phyloP scores from a whole-genome alignment of 2,888 invertebrate genomes.

The Erpobdella octoculata region DNA sequence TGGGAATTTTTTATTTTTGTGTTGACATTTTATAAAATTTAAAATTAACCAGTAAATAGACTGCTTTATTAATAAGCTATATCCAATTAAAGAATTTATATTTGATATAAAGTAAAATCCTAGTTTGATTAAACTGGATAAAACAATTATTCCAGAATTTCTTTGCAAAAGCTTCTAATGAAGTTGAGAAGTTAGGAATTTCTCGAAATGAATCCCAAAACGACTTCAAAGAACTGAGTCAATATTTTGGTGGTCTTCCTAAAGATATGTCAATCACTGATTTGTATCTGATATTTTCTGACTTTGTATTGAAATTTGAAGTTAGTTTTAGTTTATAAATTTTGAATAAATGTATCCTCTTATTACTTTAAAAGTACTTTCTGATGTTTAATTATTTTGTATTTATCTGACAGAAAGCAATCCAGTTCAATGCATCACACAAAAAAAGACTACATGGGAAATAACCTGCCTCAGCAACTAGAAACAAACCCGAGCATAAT shows the following conservation, averaged over 20 bases:
- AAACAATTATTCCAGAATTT: constrained; percentile 38
- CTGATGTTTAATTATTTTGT: neutral
- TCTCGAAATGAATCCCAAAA: constrained; percentile 43
- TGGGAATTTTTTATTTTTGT: neutral
- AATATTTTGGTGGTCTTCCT: constrained; percentile 49
- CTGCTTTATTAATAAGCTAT: too few species aligned
- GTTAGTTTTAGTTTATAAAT: constrained; percentile 37
- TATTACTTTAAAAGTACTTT: neutral
- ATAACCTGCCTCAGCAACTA: neutral
- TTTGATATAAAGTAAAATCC: too few species aligned
- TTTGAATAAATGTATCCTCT: neutral
- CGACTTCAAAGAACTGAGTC: constrained; percentile 43
- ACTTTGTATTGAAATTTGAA: constrained; percentile 50
- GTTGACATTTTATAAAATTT: neutral
- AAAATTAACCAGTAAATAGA: too few species aligned
- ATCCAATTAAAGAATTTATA: too few species aligned
- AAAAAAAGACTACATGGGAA: neutral
- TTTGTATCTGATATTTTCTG: constrained; percentile 46
- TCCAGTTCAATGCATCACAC: neutral
- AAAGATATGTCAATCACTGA: constrained; percentile 43
- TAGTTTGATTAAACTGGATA: neutral
- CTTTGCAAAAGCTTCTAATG: constrained; percentile 43
- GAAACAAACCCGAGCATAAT: neutral
- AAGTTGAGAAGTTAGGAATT: constrained; percentile 44
- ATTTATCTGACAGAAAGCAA: neutral